phyloP scores from a whole-genome alignment of 37 sponge, comb jelly and placozoan genomes.

The Halisarca cf. caerulea region DNA sequence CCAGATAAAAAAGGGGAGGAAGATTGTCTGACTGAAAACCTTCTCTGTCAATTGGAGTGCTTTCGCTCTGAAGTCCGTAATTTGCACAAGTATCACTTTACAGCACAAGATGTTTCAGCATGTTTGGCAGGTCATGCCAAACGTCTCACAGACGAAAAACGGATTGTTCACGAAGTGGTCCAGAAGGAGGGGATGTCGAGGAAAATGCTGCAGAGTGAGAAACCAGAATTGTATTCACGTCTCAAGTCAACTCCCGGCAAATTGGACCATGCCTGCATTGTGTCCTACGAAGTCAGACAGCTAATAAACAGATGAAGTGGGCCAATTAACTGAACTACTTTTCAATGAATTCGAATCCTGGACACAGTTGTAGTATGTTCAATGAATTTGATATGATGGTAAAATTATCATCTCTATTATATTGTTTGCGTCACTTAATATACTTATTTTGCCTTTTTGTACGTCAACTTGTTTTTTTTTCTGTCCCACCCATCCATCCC shows the following conservation, averaged over 20 bases:
- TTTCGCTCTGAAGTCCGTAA: neutral
- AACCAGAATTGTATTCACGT: slow-evolving; percentile 64
- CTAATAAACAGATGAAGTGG: neutral
- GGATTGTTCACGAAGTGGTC: slow-evolving; percentile 33
- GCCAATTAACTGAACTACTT: neutral
- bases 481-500: no score
- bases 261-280: slow-evolving; percentile 85
- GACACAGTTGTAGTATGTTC: slow-evolving; percentile 8
- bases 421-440: no score
- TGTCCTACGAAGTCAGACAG: slow-evolving; percentile 66
- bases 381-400: neutral
- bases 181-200: slow-evolving; percentile 23
- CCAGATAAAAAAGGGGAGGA: neutral
- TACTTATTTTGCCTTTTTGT: no score
- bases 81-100: slow-evolving; percentile 33
- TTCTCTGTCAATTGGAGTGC: neutral
- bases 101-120: slow-evolving; percentile 78
- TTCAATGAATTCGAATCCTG: neutral
- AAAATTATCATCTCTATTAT: neutral
- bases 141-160: slow-evolving; percentile 60
- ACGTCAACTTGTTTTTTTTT: no score
- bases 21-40: neutral
- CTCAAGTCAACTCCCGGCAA: slow-evolving; percentile 59
- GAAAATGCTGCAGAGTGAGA: neutral
- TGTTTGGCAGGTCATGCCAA: slow-evolving; percentile 54